Evolutionary conservation across 2,888 invertebrate species (phyloP), one percentile per base, ranked within the genome.

Genomic region (Aspidiotus destructor): DNA sequence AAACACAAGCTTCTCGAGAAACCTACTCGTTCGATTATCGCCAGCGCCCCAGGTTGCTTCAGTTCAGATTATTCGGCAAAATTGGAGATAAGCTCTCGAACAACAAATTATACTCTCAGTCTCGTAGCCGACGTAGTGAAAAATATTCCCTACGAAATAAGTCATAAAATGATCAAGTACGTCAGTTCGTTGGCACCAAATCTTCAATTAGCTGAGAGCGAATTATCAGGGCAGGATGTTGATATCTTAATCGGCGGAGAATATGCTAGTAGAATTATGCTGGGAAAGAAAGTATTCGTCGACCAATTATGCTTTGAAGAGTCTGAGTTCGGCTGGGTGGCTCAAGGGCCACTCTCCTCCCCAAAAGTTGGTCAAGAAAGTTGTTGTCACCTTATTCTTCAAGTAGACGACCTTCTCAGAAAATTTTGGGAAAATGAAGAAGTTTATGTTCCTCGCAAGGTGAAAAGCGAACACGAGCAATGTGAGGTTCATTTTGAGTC

Each of bases 111-210:
- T 48, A 42, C 28, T 11, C 62, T 13, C 40, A 17, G 10, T 15
- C 13, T 16, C 28, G 11, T 28, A 9, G 13, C 8, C n/a, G 48
- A 13, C 8, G 41, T 8, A 40, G 13, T n/a, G 41, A 53, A 3
- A 11, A 63, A 63, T 63, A n/a, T 52, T 11, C 52, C 52, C 13
- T 11, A 52, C 13, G n/a, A n/a, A n/a, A n/a, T n/a, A n/a, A n/a
- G n/a, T n/a, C n/a, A n/a, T n/a, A n/a, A n/a, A n/a, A n/a, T n/a
- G n/a, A n/a, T n/a, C n/a, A n/a, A n/a, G n/a, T n/a, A n/a, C n/a
- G n/a, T n/a, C n/a, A n/a, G n/a, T n/a, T n/a, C n/a, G n/a, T n/a
- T n/a, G n/a, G n/a, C n/a, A n/a, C n/a, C n/a, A n/a, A n/a, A n/a
- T n/a, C 13, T 52, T 52, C 10, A 52, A 13, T 52, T 52, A 10